Percentiles rank a stretch among this genome's conserved stretches.
phyloP scores from a whole-genome alignment of 2,888 invertebrate genomes.

The Epistrophe grossulariae region DNA sequence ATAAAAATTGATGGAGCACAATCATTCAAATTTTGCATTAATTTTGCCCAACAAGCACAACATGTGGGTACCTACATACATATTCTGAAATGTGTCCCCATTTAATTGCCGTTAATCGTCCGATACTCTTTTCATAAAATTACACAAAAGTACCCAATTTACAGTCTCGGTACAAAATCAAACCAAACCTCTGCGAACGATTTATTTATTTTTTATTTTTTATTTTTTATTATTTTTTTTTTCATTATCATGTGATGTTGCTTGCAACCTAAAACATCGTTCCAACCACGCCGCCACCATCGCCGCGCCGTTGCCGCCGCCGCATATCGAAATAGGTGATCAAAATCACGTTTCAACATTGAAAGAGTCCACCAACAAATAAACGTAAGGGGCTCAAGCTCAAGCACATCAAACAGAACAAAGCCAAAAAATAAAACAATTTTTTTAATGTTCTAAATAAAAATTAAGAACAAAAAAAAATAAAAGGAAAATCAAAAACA shows the following conservation, averaged over 20 bases:
- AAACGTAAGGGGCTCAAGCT: not conserved
- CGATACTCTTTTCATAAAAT: slow-evolving; percentile 3
- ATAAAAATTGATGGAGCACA: no score
- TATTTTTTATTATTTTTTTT: slow-evolving; percentile 7
- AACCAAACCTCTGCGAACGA: not conserved
- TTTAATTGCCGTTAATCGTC: slow-evolving; percentile 7
- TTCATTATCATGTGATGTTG: slow-evolving; percentile 2
- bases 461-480: slow-evolving; percentile 47
- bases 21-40: not conserved
- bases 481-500: slow-evolving; percentile 37
- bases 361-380: slow-evolving; percentile 31
- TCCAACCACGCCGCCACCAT: not conserved
- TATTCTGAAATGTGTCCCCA: not conserved
- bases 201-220: slow-evolving; percentile 4
- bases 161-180: not conserved
- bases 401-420: slow-evolving; percentile 26
- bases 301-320: not conserved
- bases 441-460: slow-evolving; percentile 67
- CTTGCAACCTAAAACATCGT: slow-evolving; percentile 11
- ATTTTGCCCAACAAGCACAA: not conserved
- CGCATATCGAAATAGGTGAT: slow-evolving; percentile 67
- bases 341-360: slow-evolving; percentile 66
- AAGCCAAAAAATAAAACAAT: slow-evolving; percentile 26
- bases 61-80: not conserved
- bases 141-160: slow-evolving; percentile 24